These are phyloP conservation scores for Diaphora mendica DNA, from an alignment of 2,888 invertebrate species.

Conservation along the genomic window DNA sequence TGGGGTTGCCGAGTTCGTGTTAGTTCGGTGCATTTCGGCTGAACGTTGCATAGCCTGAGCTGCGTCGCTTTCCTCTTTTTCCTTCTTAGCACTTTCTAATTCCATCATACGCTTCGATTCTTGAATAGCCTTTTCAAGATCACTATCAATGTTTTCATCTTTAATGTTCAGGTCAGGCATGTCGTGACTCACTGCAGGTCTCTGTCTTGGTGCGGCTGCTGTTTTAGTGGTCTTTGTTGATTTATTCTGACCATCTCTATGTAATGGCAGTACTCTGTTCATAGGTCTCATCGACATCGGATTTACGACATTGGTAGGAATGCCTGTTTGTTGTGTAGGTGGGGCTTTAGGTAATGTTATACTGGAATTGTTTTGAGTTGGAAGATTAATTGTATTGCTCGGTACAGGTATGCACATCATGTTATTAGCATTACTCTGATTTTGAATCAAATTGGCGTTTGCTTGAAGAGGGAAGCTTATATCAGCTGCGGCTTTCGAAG, in stretches of 20 bases:
- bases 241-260: constrained; percentile 88
- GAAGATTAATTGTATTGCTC: constrained; percentile 80
- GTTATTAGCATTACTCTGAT: constrained; percentile 71
- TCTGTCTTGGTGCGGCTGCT: constrained; percentile 66
- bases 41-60: constrained; percentile 74
- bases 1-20: constrained; percentile 64
- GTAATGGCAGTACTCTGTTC: constrained; percentile 92
- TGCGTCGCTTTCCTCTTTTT: constrained; percentile 80
- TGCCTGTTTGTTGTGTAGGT: constrained; percentile 86
- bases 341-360: constrained; percentile 88
- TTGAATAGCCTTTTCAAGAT: constrained; percentile 82
- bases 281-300: constrained; percentile 90
- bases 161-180: constrained; percentile 84
- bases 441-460: constrained; percentile 70
- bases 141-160: constrained; percentile 84
- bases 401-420: constrained; percentile 82
- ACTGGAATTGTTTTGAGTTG: constrained; percentile 83
- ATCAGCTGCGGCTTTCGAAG: constrained; percentile 77
- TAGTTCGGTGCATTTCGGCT: constrained; percentile 70
- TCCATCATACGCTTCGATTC: constrained; percentile 84
- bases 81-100: constrained; percentile 76
- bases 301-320: constrained; percentile 91
- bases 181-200: constrained; percentile 74
- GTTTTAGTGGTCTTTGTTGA: constrained; percentile 71
- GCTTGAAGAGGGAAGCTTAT: constrained; percentile 79